Evolutionary conservation across 2,113 vertebrate species (phyloP).

Genomic region (Ramphastos sulfuratus): DNA sequence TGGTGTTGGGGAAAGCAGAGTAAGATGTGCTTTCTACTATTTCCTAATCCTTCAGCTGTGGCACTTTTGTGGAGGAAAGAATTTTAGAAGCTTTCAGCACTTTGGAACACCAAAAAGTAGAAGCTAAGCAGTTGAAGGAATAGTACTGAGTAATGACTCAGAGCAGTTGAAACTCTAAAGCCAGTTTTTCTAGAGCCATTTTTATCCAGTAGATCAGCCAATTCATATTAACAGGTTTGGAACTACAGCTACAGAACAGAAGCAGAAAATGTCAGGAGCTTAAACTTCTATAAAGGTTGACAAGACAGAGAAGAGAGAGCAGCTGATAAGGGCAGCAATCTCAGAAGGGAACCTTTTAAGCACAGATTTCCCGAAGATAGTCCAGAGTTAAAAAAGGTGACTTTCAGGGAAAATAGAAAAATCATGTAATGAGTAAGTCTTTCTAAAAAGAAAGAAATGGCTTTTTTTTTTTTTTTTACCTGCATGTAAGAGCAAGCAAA

Average conservation of each 20-base stretch:
- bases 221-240: neutral
- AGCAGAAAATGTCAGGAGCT: constrained; percentile 18
- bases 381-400: neutral
- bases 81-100: neutral
- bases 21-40: neutral
- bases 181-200: neutral
- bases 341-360: neutral
- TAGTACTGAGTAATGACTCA: neutral
- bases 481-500: neutral
- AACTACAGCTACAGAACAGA: neutral
- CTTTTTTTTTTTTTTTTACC: neutral
- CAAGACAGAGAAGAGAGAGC: neutral
- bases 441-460: neutral
- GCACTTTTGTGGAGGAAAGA: neutral
- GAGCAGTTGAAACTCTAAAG: neutral
- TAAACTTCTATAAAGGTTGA: constrained; percentile 13
- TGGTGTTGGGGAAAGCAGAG: neutral
- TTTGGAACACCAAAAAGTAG: neutral
- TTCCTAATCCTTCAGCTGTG: neutral
- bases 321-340: constrained; percentile 1
- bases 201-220: neutral
- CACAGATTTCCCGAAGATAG: neutral
- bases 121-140: neutral
- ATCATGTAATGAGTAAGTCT: neutral
- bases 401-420: neutral